These are phyloP conservation scores for Ptychochromis oligacanthus DNA, from an alignment of 2,113 vertebrate species.

Conservation along the genomic window DNA sequence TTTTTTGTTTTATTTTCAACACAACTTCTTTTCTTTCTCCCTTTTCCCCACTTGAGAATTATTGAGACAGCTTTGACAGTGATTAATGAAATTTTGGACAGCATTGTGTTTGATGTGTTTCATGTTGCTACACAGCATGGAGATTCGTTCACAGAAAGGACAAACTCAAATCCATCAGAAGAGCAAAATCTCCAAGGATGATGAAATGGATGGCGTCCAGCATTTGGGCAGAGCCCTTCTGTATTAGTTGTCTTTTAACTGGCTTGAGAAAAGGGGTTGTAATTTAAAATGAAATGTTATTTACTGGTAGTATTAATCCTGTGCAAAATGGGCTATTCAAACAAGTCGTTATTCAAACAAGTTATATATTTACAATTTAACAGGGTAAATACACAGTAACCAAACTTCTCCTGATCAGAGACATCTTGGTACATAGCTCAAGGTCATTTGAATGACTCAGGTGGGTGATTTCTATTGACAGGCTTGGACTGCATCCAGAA, in stretches of 20 bases:
- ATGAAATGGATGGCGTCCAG: background rate
- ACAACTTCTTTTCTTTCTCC: background rate
- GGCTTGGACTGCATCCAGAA: background rate
- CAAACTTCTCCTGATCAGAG: background rate
- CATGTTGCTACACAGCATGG: background rate
- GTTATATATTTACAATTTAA: background rate
- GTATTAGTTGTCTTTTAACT: background rate
- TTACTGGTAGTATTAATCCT: no score
- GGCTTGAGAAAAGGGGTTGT: background rate
- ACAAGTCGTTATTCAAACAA: no score
- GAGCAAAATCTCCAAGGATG: background rate
- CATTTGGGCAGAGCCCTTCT: background rate
- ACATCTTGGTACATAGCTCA: background rate
- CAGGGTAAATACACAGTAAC: background rate
- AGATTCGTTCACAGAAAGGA: background rate
- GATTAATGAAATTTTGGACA: background rate
- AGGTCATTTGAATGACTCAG: conserved; percentile 39
- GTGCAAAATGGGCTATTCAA: no score
- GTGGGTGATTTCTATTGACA: conserved; percentile 6
- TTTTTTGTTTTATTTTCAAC: background rate
- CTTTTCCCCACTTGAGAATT: background rate
- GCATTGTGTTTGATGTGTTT: rapidly evolving
- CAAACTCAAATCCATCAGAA: background rate
- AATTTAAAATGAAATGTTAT: no score
- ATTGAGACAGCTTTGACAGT: background rate